Base-by-base conservation (phyloP, 2,113 vertebrate species). In the Eolophus roseicapilla region DNA sequence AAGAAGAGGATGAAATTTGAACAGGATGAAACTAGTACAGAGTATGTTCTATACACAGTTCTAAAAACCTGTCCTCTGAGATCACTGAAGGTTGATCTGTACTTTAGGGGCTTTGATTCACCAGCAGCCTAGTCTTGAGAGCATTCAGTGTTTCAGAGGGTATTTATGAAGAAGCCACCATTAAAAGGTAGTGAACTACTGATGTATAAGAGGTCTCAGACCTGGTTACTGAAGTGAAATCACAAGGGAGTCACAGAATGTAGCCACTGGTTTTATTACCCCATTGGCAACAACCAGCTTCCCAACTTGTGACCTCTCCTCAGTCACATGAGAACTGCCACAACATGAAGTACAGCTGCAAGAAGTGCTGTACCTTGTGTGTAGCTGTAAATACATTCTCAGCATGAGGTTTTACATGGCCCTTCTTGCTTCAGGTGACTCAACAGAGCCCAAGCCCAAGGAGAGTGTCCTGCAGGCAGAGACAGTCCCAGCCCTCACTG, bases 131-230 rank as follows among this genome's bases (percentile, higher is more conserved):
- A 50, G 75, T 89, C 65, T n/a, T 71, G 64, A 68, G 60, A 95
- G 17, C 41, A n/a, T 41, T 91, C 62, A 67, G 50, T 2, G 1
- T 63, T 82, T 88, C 71, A 57, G 67, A 64, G 23, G 14, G 35
- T 70, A 41, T 86, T 90, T 90, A 71, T 31, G 49, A 86, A 89
- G 93, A 79, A 92, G 28, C 8, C 20, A 63, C 53, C 83, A 65
- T 88, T 65, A 91, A 93, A 93, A 93, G 92, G 60, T 67, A 94
- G 77, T 55, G 44, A 86, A 59, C 55, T 85, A 50, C n/a, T 67
- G n/a, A 60, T 31, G 43, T 31, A 57, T 19, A 86, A 79, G 70
- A 84, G 62, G 39, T 88, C 47, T 75, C 49, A 76, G 77, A 89
- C 52, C 43, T 78, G 47, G 24, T 73, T 60, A 91, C 52, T 83